Percentiles rank a stretch among this genome's conserved stretches.
Evolutionary conservation across 2,888 invertebrate genomes (phyloP).

Genomic region (Tiliacea aurago): DNA sequence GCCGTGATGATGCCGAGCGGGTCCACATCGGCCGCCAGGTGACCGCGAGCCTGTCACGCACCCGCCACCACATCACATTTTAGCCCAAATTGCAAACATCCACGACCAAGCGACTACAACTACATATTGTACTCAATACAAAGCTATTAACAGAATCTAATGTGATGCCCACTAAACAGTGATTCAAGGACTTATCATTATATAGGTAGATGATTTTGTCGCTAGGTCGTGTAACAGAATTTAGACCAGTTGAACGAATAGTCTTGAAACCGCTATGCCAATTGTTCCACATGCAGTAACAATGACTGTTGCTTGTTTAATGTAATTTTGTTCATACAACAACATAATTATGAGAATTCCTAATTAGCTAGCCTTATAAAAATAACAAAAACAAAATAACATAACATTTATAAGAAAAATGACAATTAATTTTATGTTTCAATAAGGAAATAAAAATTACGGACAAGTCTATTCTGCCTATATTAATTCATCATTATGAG

Average conservation of each 20-base stretch:
- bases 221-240: conserved; percentile 74
- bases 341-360: conserved; percentile 19
- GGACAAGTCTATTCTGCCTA: conserved; percentile 34
- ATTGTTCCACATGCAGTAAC: conserved; percentile 73
- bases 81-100: conserved; percentile 74
- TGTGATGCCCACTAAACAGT: conserved; percentile 10
- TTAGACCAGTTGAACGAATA: conserved; percentile 66
- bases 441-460: conserved; percentile 28
- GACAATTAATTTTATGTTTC: conserved; percentile 8
- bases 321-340: conserved; percentile 9
- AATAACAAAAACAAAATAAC: conserved; percentile 35
- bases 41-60: conserved; percentile 95
- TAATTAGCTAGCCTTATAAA: conserved; percentile 32
- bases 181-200: conserved; percentile 18
- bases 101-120: conserved; percentile 73
- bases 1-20: conserved; percentile 97
- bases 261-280: conserved; percentile 76
- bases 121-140: conserved; percentile 22
- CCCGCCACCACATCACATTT: conserved; percentile 83
- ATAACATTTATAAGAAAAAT: conserved; percentile 37
- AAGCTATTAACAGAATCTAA: conserved; percentile 22
- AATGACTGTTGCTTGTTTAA: conserved; percentile 55
- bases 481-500: conserved; percentile 38
- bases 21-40: conserved; percentile 98
- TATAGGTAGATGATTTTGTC: conserved; percentile 57